phyloP scores from a whole-genome alignment of 1,140 invertebrate genomes.

The Neodiprion pinetum region DNA sequence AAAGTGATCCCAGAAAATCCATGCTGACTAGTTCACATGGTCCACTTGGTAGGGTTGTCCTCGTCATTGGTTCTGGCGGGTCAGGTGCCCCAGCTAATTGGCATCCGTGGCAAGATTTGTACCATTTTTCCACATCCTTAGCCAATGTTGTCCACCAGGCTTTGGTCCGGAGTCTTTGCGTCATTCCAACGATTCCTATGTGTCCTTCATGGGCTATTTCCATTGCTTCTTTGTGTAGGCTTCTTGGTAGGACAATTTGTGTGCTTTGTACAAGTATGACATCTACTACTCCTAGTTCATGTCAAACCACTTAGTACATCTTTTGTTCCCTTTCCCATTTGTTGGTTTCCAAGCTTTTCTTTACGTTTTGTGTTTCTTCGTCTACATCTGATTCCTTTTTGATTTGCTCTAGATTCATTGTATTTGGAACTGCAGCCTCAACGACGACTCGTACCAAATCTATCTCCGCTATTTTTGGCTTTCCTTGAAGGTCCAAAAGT shows the following conservation, averaged over 20 bases:
- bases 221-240: conserved; percentile 26
- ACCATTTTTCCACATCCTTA: conserved; percentile 32
- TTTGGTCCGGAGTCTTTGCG: conserved; percentile 27
- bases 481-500: conserved; percentile 19
- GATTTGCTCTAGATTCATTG: background rate
- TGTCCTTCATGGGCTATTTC: conserved; percentile 33
- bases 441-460: background rate
- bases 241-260: conserved; percentile 22
- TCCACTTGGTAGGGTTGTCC: conserved; percentile 36
- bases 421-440: too few species aligned
- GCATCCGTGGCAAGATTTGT: conserved; percentile 53
- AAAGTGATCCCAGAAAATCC: conserved; percentile 45
- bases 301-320: conserved; percentile 27
- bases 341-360: conserved; percentile 15
- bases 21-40: conserved; percentile 48
- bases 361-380: conserved; percentile 16
- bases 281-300: conserved; percentile 24
- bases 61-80: conserved; percentile 38
- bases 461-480: conserved; percentile 2
- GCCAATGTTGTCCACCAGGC: conserved; percentile 37
- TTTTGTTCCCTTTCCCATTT: conserved; percentile 17
- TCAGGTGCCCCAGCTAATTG: conserved; percentile 34
- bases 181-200: conserved; percentile 37
- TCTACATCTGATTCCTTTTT: conserved; percentile 19
- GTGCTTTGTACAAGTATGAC: conserved; percentile 15